Base-by-base conservation (phyloP, 1,140 invertebrate genomes). In the Bombus haemorrhoidalis region DNA sequence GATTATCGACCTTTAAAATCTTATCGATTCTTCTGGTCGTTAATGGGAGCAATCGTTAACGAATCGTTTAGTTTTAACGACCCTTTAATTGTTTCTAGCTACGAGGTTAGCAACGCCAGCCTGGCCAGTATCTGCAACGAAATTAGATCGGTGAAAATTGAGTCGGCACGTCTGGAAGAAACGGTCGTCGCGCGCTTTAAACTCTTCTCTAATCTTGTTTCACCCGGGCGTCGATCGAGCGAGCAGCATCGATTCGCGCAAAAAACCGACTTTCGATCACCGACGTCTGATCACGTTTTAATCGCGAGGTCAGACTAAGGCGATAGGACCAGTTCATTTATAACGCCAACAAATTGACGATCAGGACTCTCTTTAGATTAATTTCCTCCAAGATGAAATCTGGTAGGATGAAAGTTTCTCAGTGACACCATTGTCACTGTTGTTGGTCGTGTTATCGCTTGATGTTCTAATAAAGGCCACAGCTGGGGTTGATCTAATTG, bases 1-100 rank as follows among this genome's bases (percentile, higher is more conserved):
- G 69, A 72, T 81, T 62, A 39, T 41, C 37, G 34, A 39, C 8
- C 79, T 73, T 39, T 53, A 47, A 83, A 83, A 83, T 75, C 6
- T 72, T 28, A 76, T 83, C 59, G 72, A 66, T 76, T 34, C 28
- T 25, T 39, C 5, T 22, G 3, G 5, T 8, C 8, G 43, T 47
- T 76, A 76, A 66, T 28, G 53, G 22, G 2, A 22, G n/a, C 43
- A 47, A 76, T 83, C 43, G 37, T 83, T 68, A 76, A 75, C 57
- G 81, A 76, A 66, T 82, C 80, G 53, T 83, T n/a, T 37, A 41
- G 22, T 43, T 79, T 78, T 79, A 79, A 84, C 75, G 75, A 84
- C 22, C 25, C 57, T 64, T 41, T 85, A 73, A 85, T 79, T 62
- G 66, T 53, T 80, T 73, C 53, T 28, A 25, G 39, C 12, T 32